Conservation (phyloP, 2,797 vertebrate species). For the Typhlichthys eigenmanni region DNA sequence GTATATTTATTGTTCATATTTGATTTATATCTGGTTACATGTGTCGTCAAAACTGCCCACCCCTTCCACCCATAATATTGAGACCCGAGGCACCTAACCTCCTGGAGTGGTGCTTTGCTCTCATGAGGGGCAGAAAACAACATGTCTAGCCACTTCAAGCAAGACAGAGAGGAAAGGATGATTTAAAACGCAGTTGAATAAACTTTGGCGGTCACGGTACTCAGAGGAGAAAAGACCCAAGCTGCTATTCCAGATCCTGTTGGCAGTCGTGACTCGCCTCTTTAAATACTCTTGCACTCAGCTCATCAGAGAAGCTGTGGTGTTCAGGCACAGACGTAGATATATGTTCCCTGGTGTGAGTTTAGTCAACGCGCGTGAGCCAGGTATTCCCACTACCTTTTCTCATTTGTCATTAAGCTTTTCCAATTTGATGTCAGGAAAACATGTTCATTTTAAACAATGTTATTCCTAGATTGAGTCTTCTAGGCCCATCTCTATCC, state of each 20-base stretch:
- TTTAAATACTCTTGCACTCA: background rate
- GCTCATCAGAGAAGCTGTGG: constrained; percentile 8
- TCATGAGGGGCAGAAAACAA: constrained; percentile 47
- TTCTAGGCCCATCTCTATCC: constrained; percentile 22
- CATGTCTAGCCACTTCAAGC: constrained; percentile 64
- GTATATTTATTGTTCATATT: constrained; percentile 65
- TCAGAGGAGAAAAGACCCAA: constrained; percentile 49
- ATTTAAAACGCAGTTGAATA: constrained; percentile 74
- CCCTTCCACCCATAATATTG: constrained; percentile 33
- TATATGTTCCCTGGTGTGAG: constrained; percentile 6
- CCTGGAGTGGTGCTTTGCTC: constrained; percentile 43
- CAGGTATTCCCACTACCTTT: no score
- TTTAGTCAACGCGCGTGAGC: background rate
- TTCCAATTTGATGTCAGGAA: constrained; percentile 32
- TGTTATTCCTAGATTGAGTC: constrained; percentile 52
- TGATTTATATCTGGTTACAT: constrained; percentile 59
- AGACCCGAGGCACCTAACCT: constrained; percentile 19
- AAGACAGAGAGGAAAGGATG: constrained; percentile 61
- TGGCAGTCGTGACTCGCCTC: constrained; percentile 36
- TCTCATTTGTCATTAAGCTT: constrained; percentile 27
- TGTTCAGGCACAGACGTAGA: constrained; percentile 8
- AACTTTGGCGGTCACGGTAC: constrained; percentile 60
- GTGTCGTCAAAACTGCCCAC: constrained; percentile 30
- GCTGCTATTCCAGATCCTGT: constrained; percentile 57
- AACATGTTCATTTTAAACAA: constrained; percentile 47